Percentiles rank a stretch among this genome's conserved stretches.
Evolutionary conservation across 2,113 vertebrate species (phyloP).

Genomic region (Carassius auratus): DNA sequence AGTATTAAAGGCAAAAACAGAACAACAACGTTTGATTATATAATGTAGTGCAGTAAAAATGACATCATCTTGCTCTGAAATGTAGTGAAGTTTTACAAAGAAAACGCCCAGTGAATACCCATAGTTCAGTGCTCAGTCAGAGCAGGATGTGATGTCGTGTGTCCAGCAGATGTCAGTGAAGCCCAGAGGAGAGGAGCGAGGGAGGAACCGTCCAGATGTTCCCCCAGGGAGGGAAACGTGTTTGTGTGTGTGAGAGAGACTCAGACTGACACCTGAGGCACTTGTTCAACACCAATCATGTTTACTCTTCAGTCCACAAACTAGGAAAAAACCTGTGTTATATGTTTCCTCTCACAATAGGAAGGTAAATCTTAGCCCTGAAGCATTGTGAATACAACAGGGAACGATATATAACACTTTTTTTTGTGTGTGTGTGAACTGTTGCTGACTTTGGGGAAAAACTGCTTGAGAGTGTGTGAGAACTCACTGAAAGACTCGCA

Average conservation of each 20-base stretch:
- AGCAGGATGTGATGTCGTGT: neutral
- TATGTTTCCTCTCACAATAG: neutral
- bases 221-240: conserved; percentile 63
- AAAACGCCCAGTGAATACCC: too few relatives aligned
- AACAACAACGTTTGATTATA: too few relatives aligned
- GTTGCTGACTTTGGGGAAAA: conserved; percentile 37
- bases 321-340: neutral
- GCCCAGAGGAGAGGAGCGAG: neutral
- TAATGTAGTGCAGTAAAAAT: too few relatives aligned
- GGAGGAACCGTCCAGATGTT: conserved; percentile 71
- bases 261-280: conserved; percentile 40
- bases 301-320: conserved; percentile 12
- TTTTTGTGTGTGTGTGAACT: conserved; percentile 14
- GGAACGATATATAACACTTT: neutral
- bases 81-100: too few relatives aligned
- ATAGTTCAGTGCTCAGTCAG: too few relatives aligned
- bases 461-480: neutral
- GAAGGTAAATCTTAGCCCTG: conserved; percentile 22
- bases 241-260: neutral
- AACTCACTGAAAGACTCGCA: neutral
- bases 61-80: too few relatives aligned
- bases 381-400: neutral
- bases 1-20: too few relatives aligned
- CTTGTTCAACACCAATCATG: conserved; percentile 7
- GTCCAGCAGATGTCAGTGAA: conserved; percentile 65